Percentiles rank a stretch among this genome's conserved stretches.
phyloP scores from a whole-genome alignment of 1,140 invertebrate genomes.

The Trichonephila inaurata region DNA sequence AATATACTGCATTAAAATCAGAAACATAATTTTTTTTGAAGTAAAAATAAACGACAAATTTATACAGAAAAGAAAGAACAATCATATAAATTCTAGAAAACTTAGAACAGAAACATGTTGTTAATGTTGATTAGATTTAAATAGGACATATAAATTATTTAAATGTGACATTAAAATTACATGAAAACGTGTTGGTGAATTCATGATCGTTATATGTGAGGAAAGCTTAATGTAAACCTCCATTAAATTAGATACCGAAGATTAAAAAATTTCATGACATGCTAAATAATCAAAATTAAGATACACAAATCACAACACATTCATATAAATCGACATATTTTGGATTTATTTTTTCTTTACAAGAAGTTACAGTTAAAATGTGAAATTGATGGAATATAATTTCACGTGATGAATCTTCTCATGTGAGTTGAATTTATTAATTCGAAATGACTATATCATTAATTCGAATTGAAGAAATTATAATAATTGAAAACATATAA shows the following conservation, averaged over 20 bases:
- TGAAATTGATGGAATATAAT: not conserved
- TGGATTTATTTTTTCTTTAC: not conserved
- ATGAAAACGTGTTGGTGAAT: not conserved
- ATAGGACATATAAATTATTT: not conserved
- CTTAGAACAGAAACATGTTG: not conserved
- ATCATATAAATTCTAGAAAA: not conserved
- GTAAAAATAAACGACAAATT: not conserved
- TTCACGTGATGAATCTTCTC: not conserved
- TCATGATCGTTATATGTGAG: not conserved
- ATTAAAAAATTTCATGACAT: constrained; percentile 46
- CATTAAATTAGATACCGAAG: constrained; percentile 57
- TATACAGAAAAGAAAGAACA: not conserved
- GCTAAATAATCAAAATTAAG: not conserved
- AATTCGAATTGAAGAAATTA: not conserved
- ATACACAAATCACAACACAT: not conserved
- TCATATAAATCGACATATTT: constrained; percentile 26
- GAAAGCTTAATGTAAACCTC: not conserved
- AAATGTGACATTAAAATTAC: not conserved
- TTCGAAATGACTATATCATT: not conserved
- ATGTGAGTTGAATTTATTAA: not conserved
- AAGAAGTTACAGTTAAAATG: constrained; percentile 26
- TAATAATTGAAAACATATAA: no score
- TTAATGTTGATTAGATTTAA: not conserved
- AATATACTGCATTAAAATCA: no score
- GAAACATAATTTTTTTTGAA: not conserved